Evolutionary conservation across 2,888 invertebrate genomes (phyloP).

Genomic region (Tipula helvola): DNA sequence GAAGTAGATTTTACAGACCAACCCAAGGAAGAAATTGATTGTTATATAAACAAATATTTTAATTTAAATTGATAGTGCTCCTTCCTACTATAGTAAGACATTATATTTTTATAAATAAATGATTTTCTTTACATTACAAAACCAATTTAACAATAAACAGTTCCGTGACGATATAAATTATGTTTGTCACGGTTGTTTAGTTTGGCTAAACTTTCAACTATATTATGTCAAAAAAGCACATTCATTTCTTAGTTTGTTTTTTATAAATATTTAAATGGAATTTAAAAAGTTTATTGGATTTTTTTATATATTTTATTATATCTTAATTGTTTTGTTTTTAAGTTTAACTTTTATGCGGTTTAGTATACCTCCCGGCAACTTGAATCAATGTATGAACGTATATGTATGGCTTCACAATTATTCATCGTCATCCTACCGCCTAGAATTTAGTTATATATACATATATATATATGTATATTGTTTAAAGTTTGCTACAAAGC

Average conservation of each 20-base stretch:
- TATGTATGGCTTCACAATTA: background rate
- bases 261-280: background rate
- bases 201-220: background rate
- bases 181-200: background rate
- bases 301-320: background rate
- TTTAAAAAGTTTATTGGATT: background rate
- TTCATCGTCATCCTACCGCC: too few relatives aligned
- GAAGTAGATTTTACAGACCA: background rate
- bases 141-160: background rate
- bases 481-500: too few relatives aligned
- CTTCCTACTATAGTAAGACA: background rate
- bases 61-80: background rate
- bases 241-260: background rate
- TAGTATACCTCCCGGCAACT: background rate
- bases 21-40: background rate
- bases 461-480: too few relatives aligned
- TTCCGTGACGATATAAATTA: conserved; percentile 4
- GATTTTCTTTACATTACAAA: background rate
- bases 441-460: too few relatives aligned
- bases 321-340: background rate
- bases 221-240: conserved; percentile 4
- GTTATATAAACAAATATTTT: background rate
- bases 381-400: background rate
- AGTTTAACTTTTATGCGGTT: background rate
- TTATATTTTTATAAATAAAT: background rate